Evolutionary conservation across 2,797 vertebrate genomes (phyloP).

Genomic region (Gorsachius magnificus): DNA sequence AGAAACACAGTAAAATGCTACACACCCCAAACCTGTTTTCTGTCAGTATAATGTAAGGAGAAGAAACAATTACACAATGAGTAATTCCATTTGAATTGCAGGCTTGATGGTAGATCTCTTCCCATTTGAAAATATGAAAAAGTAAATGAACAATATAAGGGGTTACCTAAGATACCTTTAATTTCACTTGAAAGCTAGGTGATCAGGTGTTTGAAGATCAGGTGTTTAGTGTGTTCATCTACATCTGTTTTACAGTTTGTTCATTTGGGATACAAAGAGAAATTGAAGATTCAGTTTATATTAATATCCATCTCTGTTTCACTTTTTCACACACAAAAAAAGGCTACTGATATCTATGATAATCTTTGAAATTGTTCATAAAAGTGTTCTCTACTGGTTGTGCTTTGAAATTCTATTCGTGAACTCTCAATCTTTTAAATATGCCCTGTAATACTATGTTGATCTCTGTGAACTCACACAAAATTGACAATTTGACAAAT

Average conservation of each 20-base stretch:
- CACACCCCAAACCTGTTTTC: background rate
- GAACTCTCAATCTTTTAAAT: background rate
- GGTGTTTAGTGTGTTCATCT: background rate
- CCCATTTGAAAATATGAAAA: background rate
- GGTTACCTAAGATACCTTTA: background rate
- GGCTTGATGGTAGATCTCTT: background rate
- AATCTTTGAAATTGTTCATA: background rate
- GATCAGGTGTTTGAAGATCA: background rate
- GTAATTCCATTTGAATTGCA: background rate
- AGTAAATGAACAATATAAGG: background rate
- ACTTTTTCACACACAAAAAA: background rate
- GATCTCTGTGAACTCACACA: background rate
- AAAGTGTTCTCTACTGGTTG: background rate
- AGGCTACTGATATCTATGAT: background rate
- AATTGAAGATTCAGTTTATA: background rate
- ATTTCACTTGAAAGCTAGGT: background rate
- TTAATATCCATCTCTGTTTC: background rate
- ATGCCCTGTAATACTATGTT: background rate
- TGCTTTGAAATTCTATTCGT: background rate
- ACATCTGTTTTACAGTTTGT: background rate
- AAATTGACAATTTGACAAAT: conserved; percentile 3
- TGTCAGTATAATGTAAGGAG: background rate
- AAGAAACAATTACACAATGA: background rate
- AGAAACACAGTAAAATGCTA: background rate
- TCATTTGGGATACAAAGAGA: background rate